Evolutionary conservation across 2,888 invertebrate genomes (phyloP), one percentile per base, ranked within the genome.

Genomic region (Cenopis cana): DNA sequence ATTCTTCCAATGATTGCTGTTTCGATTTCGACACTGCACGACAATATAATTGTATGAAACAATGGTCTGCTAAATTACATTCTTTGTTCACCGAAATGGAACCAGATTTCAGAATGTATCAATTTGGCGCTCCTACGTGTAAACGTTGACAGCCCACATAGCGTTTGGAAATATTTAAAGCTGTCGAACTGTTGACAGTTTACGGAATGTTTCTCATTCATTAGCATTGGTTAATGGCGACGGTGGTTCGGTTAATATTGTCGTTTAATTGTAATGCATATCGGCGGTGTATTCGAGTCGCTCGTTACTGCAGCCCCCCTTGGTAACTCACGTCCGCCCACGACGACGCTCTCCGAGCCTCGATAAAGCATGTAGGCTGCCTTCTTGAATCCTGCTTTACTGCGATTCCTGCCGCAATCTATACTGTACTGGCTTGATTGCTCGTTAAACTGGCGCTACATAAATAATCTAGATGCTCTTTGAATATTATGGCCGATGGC

Each of bases 41-140:
- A 86, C 84, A 79, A 80, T 78, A 76, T 79, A 81, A 81, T 79
- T 81, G 78, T 74, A 65, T 75, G 79, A 85, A 85, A 88, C 89
- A 89, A 89, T 89, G 77, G 85, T 70, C 76, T 69, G 79, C 77
- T 82, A 80, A 80, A 83, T 83, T 83, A 79, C 78, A 77, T 67
- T 80, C 79, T 81, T 82, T 84, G 85, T 85, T 85, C 77, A 81
- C 74, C 76, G 78, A 75, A 82, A 82, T 80, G 84, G 81, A 82
- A 86, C 84, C 73, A 78, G 77, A 81, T 85, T 85, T 87, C 78
- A 79, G 78, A 78, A 77, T 74, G 81, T 80, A 85, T 85, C 78
- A 84, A 84, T 86, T 84, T 79, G 59, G 76, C 75, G 85, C 89
- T 84, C 89, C 89, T 86, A 89, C 90, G 81, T 81, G 76, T 38